Conservation (phyloP, 2,888 invertebrate species). For the Elgonia sp. region DNA sequence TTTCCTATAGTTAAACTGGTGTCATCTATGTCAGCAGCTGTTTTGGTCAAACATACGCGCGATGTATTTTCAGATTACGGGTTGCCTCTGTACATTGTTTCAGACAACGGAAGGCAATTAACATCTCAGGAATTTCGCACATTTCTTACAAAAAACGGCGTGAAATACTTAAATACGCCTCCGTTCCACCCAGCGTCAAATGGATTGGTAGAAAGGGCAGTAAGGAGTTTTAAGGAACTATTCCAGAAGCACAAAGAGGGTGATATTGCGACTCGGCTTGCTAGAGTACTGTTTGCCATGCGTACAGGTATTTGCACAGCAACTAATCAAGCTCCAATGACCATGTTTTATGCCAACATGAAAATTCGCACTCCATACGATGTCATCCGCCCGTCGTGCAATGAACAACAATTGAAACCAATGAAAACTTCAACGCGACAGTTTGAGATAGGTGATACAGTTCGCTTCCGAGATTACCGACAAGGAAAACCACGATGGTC, state of each 20-base stretch:
- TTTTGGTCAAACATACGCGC: not conserved
- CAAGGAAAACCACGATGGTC: not conserved
- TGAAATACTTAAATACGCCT: not conserved
- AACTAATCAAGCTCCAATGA: not conserved
- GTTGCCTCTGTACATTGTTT: too few species aligned
- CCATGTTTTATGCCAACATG: not conserved
- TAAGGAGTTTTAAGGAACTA: constrained; percentile 13
- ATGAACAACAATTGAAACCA: too few species aligned
- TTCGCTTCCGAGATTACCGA: too few species aligned
- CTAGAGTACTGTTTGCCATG: constrained; percentile 21
- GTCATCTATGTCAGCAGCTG: constrained; percentile 26
- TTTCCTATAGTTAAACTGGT: constrained; percentile 31
- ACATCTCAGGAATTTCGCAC: constrained; percentile 3
- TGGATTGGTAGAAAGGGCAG: not conserved
- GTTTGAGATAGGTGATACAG: too few species aligned
- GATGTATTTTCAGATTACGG: constrained; percentile 18
- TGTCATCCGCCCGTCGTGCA: not conserved
- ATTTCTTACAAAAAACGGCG: constrained; percentile 6
- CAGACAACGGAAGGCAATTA: constrained; percentile 31
- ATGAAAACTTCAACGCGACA: too few species aligned
- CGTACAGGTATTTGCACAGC: constrained; percentile 8
- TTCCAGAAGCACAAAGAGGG: not conserved
- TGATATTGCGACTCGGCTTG: not conserved
- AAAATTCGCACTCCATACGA: not conserved
- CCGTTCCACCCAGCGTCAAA: constrained; percentile 25